Conservation (phyloP, 2,888 invertebrate genomes). For the Microplitis deprimator region DNA sequence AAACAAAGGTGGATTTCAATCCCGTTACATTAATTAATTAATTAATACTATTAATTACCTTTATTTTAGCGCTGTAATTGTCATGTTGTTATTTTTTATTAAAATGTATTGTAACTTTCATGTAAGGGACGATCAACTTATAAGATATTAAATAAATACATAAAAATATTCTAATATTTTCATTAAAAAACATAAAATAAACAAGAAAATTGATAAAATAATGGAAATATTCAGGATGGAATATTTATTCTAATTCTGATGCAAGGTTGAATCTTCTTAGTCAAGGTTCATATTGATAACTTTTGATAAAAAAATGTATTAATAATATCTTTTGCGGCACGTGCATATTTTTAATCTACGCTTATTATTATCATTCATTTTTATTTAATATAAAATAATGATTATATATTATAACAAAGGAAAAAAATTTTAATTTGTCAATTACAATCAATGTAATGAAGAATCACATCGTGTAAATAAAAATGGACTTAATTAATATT, state of each 20-base stretch:
- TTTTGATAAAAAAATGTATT: conserved; percentile 24
- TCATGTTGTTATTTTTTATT: no score
- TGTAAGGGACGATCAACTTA: no score
- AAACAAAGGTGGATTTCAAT: no score
- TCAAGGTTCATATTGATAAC: conserved; percentile 31
- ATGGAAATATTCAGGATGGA: conserved; percentile 23
- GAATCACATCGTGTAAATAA: background rate
- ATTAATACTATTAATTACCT: no score
- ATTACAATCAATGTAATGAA: no score
- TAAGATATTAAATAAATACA: no score
- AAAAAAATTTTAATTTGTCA: background rate
- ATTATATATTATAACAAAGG: background rate
- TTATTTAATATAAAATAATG: conserved; percentile 2
- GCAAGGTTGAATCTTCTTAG: conserved; percentile 11
- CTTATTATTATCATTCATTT: background rate
- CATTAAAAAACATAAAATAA: background rate
- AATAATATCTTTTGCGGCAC: conserved; percentile 4
- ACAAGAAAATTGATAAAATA: conserved; percentile 10
- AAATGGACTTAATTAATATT: background rate
- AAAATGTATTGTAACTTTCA: no score
- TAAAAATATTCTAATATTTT: background rate
- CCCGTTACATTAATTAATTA: no score
- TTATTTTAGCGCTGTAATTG: no score
- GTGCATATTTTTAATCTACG: conserved; percentile 7
- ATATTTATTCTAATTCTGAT: conserved; percentile 26